Evolutionary conservation across 2,888 invertebrate genomes (phyloP), one percentile per base, ranked within the genome.

Genomic region (Eupeodes luniger): DNA sequence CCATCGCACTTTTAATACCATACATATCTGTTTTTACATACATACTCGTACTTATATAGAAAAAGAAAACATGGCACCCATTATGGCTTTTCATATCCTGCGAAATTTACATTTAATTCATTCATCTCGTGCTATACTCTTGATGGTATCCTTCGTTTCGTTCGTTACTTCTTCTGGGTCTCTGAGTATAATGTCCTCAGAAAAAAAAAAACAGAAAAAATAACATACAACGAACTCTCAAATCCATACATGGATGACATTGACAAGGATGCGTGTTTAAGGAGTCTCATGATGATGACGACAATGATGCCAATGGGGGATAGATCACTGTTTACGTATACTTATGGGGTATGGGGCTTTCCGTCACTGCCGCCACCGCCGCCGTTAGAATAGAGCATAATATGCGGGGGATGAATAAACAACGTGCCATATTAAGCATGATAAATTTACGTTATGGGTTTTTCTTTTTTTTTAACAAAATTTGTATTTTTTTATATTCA

Each of bases 31-130:
- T 27, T 27, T 27, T 27, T 27, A 36, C 74, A 81, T 51, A 70
- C 4, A 40, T 40, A 19, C 19, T 19, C 19, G 5, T 40, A 40
- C 5, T 3, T 40, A 40, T 40, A 9, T 40, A 40, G 40, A 40
- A 62, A 74, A 82, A 83, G 62, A 67, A 72, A 81, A 78, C 85
- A 81, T 88, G 88, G 85, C 81, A 75, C 81, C 84, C 88, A 88
- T 88, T 88, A 88, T 88, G 81, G 77, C 78, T 85, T 88, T 88
- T 88, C 88, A 88, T 88, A 88, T 88, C 88, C 88, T 88, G 88
- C 85, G 88, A 88, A 66, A 88, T 85, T 85, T 88, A 84, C 85
- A 88, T 88, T 85, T 85, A 88, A 88, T 85, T 88, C 88, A 88
- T 69, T 88, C 85, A 88, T 88, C 85, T 81, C 88, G 69, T 85